Evolutionary conservation across 2,888 invertebrate genomes (phyloP), one percentile per base, ranked within the genome.

Genomic region (Dysmachus trigonus): DNA sequence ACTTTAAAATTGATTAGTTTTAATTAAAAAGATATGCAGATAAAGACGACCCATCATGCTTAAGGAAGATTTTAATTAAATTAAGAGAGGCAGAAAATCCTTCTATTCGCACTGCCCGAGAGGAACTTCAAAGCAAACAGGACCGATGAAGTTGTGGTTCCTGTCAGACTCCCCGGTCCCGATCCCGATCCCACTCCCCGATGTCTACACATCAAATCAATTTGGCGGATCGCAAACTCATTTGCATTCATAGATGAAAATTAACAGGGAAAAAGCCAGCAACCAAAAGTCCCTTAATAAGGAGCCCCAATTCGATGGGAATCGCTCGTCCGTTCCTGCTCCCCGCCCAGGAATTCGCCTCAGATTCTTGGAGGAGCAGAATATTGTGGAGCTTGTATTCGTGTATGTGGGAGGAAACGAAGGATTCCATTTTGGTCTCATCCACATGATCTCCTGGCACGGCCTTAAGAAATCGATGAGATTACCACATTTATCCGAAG

Each of bases 201-300:
- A 27, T 10, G 62, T 62, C 62, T 62, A 62, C 41, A 82, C 53
- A 33, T 33, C 53, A 62, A 82, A 62, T 82, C 62, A 62, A 62
- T 62, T 82, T 62, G 33, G 33, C 62, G 53, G 81, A 62, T 82
- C 62, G 62, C 81, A 62, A 35, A n/a, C 81, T 62, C 81, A 82
- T 82, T 62, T 82, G 62, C 27, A 82, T 82, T 62, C 81, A 62
- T 82, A 82, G 62, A 82, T 82, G 81, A 62, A 62, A 82, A 82
- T 82, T 62, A 82, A 82, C 81, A 53, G 62, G 22, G 81, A 82
- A 62, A 82, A 62, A 82, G 81, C 53, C 62, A 82, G 33, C 81
- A 53, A 62, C 81, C 33, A 62, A 41, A 82, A 82, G 53, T 81
- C 62, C 62, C 10, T 82, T 82, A 53, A 79, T 47, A 79, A 77